Base-by-base conservation (phyloP, 2,113 vertebrate species). In the Indri indri region DNA sequence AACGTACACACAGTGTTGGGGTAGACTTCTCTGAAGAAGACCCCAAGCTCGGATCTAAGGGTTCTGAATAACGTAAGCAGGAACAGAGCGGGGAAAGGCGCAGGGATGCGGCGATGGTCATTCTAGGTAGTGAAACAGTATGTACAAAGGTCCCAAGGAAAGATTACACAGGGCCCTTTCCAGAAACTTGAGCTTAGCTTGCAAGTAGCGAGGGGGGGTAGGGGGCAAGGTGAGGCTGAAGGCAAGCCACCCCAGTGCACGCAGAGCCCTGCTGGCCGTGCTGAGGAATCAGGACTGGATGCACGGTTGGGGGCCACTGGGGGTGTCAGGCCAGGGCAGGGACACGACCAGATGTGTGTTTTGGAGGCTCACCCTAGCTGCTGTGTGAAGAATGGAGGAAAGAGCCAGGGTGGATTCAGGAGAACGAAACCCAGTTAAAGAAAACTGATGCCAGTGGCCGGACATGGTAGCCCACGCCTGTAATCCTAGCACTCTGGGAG, bases 221-320 rank as follows among this genome's bases (percentile, higher is more conserved):
- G 14, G 3, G 20, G 37, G 18, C 42, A 37, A 50, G 30, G 12
- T 0, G 57, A 66, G 57, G 88, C 85, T 74, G 37, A 40, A 11
- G 8, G 27, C 6, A 3, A 16, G 37, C 34, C 23, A 1, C 59
- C 73, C 17, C 3, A 27, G 27, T 32, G 2, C 9, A 6, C 0
- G 0, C n/a, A 70, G 37, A 88, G 23, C 25, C 59, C n/a, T 40
- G 52, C 47, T 37, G 37, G 37, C 37, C 30, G 6, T 14, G 47
- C 59, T 22, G 7, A 57, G 12, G 85, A n/a, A 57, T 17, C 13
- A 54, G 68, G 30, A 47, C 42, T 23, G 63, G n/a, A 7, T 6
- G 18, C 4, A 10, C 4, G 12, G 22, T 1, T 34, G 14, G 57
- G 14, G 34, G 37, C 20, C 25, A 3, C 1, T 13, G 42, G 32